Percentiles rank a stretch among this genome's conserved stretches.
phyloP scores from a whole-genome alignment of 2,113 vertebrate genomes.

The Psephotus haematonotus region DNA sequence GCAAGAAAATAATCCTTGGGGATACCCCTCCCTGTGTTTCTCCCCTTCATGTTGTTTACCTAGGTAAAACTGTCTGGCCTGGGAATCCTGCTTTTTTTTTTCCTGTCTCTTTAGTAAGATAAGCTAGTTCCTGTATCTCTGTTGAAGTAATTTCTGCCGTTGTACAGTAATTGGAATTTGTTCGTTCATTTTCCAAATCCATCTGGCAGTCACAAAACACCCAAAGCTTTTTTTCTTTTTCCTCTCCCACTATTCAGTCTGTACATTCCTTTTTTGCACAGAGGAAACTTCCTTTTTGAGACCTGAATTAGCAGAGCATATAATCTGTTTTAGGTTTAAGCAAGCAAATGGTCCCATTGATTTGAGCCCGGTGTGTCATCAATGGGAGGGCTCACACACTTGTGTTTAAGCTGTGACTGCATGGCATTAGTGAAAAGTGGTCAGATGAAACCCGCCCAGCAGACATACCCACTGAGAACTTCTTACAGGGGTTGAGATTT shows the following conservation, averaged over 20 bases:
- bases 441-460: background rate
- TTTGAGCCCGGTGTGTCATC: background rate
- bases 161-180: background rate
- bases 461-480: background rate
- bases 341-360: background rate
- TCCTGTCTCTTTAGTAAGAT: background rate
- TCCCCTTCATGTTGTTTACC: background rate
- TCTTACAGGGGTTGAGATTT: background rate
- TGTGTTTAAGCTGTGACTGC: background rate
- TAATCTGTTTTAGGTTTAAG: background rate
- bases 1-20: background rate
- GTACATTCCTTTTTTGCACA: background rate
- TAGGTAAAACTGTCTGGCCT: background rate
- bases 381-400: background rate
- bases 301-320: background rate
- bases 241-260: background rate
- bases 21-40: background rate
- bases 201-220: background rate
- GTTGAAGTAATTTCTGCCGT: background rate
- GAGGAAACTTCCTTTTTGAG: background rate
- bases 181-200: slow-evolving; percentile 14
- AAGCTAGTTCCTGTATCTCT: background rate
- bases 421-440: background rate
- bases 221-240: background rate
- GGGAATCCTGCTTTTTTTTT: background rate